These are phyloP conservation scores for Gila orcuttii DNA, from an alignment of 2,113 vertebrate genomes.

Conservation along the genomic window DNA sequence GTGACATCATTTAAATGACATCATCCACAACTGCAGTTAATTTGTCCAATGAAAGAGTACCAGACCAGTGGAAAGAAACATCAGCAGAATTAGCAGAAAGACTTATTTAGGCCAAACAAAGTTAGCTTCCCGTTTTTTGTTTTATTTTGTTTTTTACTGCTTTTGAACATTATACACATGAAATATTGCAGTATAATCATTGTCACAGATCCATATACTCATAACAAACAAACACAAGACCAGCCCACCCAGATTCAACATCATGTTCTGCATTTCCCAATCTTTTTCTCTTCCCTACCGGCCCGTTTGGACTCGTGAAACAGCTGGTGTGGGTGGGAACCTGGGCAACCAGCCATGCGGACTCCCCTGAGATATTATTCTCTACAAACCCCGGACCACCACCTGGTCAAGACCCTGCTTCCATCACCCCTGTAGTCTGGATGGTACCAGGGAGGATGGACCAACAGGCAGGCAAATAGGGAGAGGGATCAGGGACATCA, in stretches of 20 bases:
- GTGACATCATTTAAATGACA: slow-evolving; percentile 18
- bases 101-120: background rate
- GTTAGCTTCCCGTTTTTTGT: background rate
- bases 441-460: background rate
- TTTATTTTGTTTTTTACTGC: background rate
- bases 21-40: background rate
- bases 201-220: background rate
- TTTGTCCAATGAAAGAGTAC: background rate
- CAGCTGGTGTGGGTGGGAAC: slow-evolving; percentile 64
- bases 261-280: background rate
- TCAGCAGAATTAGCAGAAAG: slow-evolving; percentile 7
- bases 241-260: background rate
- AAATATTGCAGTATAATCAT: background rate
- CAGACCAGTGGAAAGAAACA: background rate
- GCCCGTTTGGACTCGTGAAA: slow-evolving; percentile 62
- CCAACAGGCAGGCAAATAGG: slow-evolving; percentile 2
- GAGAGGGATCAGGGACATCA: background rate
- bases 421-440: slow-evolving; percentile 64
- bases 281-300: background rate
- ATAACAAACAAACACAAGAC: background rate
- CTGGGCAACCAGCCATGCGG: slow-evolving; percentile 45
- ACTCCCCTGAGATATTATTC: slow-evolving; percentile 68
- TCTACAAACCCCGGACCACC: slow-evolving; percentile 58
- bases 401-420: slow-evolving; percentile 33
- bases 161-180: background rate